Base-by-base conservation (phyloP, 2,888 invertebrate genomes). In the Mallateleia sp. region DNA sequence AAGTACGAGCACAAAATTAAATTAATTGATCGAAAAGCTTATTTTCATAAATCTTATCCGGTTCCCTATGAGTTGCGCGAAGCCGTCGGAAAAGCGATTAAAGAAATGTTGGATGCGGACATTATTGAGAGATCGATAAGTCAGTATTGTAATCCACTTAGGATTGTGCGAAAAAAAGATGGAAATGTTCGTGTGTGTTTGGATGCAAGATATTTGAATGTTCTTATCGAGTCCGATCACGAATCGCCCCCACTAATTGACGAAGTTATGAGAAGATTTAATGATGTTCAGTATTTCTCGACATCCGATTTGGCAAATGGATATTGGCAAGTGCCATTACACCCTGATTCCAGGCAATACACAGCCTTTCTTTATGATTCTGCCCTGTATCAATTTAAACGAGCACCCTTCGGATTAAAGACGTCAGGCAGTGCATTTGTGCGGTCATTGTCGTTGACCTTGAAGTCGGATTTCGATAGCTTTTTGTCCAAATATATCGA, bases 121-220 rank as follows among this genome's bases (percentile, higher is more conserved):
- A 90, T 93, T 7, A 93, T 93, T 34, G 90, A 90, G 58, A 54
- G 91, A 47, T 90, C 90, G 11, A 85, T 90, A 6, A 91, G 92
- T n/a, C 88, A 89, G 0, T 93, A 89, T 88, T 87, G 91, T n/a
- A 93, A 92, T 67, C 93, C 93, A 1, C 62, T 93, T 20, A 90
- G 92, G 2, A 90, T 91, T 7, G 90, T 91, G 0, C 47, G 85
- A 28, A 93, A 93, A 64, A 93, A 93, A 45, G 92, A 93, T 71
- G 91, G 91, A 6, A 77, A 88, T 15, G 87, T 93, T 0, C 64
- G 93, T n/a, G 79, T 93, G 15, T 92, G 93, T 81, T 80, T 93
- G 34, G 93, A 94, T 85, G 93, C 93, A 3, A 66, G 93, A 15
- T 87, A 81, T 77, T 62, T 93, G 8, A 93, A 94, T 85, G 85